Percentiles rank a stretch among this genome's conserved stretches.
Evolutionary conservation across 53 echinoderm and acorn worm species (phyloP).

Genomic region (Astropecten irregularis): DNA sequence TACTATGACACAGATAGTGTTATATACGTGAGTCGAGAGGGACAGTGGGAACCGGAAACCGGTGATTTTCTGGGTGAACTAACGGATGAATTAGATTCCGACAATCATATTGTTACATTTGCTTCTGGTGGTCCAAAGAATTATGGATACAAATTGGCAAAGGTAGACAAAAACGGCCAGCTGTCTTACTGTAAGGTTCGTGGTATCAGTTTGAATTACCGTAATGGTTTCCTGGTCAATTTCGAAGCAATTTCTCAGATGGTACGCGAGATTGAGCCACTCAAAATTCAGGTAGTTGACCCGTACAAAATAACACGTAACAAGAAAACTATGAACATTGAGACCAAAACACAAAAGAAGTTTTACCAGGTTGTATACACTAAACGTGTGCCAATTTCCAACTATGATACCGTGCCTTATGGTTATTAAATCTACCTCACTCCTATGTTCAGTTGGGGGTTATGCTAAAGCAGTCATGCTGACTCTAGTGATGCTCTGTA

Average conservation of each 20-base stretch:
- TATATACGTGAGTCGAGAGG: constrained; percentile 36
- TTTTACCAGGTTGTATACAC: constrained; percentile 25
- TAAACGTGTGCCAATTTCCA: constrained; percentile 25
- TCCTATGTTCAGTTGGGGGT: too few relatives aligned
- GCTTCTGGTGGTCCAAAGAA: constrained; percentile 63
- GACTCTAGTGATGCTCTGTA: too few relatives aligned
- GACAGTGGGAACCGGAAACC: constrained; percentile 26
- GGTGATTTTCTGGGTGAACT: constrained; percentile 61
- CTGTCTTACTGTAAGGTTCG: constrained; percentile 6
- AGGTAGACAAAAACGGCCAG: background rate
- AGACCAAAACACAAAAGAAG: constrained; percentile 5
- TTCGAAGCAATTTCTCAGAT: constrained; percentile 30
- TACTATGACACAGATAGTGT: constrained; percentile 71
- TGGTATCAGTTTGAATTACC: constrained; percentile 27
- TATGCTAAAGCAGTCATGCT: too few relatives aligned
- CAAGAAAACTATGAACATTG: constrained; percentile 1
- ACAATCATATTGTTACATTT: constrained; percentile 56
- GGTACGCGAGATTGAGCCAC: background rate
- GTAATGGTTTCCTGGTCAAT: constrained; percentile 14
- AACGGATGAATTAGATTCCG: constrained; percentile 59
- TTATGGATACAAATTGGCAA: constrained; percentile 57
- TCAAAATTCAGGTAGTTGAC: background rate
- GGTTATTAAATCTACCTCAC: too few relatives aligned
- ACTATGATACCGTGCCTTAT: constrained; percentile 13
- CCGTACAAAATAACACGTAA: constrained; percentile 4